Percentiles rank a stretch among this genome's conserved stretches.
Evolutionary conservation across 2,113 vertebrate genomes (phyloP).

Genomic region (Pardalotus punctatus): DNA sequence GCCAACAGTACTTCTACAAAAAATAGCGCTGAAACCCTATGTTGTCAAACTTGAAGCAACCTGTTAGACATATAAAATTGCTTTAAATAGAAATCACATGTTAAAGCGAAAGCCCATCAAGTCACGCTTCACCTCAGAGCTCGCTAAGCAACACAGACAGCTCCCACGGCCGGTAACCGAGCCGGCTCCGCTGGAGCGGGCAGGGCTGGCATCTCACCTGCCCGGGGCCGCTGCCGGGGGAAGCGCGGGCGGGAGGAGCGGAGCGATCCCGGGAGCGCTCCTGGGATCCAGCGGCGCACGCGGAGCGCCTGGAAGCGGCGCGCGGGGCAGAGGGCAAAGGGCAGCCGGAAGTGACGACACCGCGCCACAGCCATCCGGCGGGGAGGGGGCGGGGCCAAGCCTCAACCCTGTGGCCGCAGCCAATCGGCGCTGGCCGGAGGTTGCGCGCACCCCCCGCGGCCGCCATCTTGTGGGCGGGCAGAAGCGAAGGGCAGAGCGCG

Average conservation of each 20-base stretch:
- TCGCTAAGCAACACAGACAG: background rate
- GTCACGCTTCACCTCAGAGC: background rate
- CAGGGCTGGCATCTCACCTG: background rate
- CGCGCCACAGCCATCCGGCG: fast-evolving
- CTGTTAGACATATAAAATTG: fast-evolving
- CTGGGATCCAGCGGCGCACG: background rate
- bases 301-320: background rate
- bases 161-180: background rate
- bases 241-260: too few relatives aligned
- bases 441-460: background rate
- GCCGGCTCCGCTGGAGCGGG: too few relatives aligned
- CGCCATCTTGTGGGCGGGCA: conserved; percentile 33
- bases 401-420: fast-evolving
- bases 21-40: fast-evolving
- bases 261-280: too few relatives aligned
- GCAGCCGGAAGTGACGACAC: fast-evolving
- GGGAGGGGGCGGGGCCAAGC: background rate
- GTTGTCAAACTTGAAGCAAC: fast-evolving
- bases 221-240: too few relatives aligned
- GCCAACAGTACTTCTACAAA: background rate
- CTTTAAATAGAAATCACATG: fast-evolving
- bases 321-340: fast-evolving
- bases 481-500: background rate
- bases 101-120: fast-evolving
- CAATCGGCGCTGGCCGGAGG: background rate